phyloP scores from a whole-genome alignment of 1,140 invertebrate genomes.

The Diorhabda elongata region DNA sequence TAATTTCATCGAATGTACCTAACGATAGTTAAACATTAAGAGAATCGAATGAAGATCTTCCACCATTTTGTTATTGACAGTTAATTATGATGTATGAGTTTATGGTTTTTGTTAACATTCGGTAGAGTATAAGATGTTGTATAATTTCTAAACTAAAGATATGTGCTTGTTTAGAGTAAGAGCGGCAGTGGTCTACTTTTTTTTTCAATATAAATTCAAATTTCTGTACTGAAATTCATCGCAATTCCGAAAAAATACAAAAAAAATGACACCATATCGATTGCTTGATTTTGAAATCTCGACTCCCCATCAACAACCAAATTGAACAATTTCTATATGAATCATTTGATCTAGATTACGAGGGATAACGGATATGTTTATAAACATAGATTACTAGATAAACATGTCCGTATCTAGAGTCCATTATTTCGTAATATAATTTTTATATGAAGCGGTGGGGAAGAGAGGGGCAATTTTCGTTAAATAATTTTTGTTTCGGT shows the following conservation, averaged over 20 bases:
- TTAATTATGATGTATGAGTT: no score
- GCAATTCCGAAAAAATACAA: not conserved
- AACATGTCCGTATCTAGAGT: not conserved
- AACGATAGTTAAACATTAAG: no score
- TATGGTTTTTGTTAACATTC: no score
- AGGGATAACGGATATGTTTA: not conserved
- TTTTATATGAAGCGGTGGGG: no score
- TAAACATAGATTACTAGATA: not conserved
- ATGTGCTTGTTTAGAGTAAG: slow-evolving; percentile 32
- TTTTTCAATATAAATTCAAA: not conserved
- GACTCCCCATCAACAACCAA: not conserved
- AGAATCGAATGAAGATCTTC: no score
- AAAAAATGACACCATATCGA: not conserved
- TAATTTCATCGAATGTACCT: no score
- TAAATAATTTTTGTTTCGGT: no score
- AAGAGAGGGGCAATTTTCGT: no score
- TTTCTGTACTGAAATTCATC: slow-evolving; percentile 43
- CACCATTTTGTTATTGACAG: no score
- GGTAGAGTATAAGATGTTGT: no score
- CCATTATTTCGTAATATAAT: no score
- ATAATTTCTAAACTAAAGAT: slow-evolving; percentile 30
- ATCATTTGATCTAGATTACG: no score
- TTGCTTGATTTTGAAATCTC: not conserved
- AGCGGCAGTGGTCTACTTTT: slow-evolving; percentile 39
- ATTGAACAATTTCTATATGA: not conserved